Conservation (phyloP, 2,113 vertebrate species). For the Sus scrofa region T2T-Sscrofa CM000821.6:59802001-59802500, state of each 20-base stretch:
- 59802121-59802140: neutral
- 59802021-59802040: neutral
- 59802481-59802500: neutral
- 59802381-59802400: neutral
- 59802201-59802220: neutral
- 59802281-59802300: neutral
- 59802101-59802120: slow-evolving; percentile 43
- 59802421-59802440: neutral
- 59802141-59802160: neutral
- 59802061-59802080: neutral
- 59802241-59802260: neutral
- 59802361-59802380: neutral
- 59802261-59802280: neutral
- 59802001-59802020: accelerated
- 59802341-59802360: neutral
- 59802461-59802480: neutral
- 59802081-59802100: neutral
- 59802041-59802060: neutral
- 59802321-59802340: slow-evolving; percentile 4
- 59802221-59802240: neutral
- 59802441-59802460: neutral
- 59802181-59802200: neutral
- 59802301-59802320: neutral
- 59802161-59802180: neutral
- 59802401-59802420: neutral